phyloP scores from a whole-genome alignment of 2,888 invertebrate genomes.

The Aleiodes testaceus region DNA sequence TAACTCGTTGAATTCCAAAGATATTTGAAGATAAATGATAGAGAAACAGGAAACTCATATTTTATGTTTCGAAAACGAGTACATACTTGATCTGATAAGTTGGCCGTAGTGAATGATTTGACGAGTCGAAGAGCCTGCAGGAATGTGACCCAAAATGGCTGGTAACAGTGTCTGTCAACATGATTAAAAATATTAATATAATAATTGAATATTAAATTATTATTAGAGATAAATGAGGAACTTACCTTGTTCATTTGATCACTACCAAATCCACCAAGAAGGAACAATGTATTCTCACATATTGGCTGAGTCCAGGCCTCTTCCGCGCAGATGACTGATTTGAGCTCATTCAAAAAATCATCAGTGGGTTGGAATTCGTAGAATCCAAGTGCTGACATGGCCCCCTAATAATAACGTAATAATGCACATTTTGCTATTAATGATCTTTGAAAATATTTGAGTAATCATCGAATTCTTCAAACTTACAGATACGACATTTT shows the following conservation, averaged over 20 bases:
- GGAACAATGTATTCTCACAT: conserved; percentile 80
- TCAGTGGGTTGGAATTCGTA: conserved; percentile 79
- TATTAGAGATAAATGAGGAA: background rate
- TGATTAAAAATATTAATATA: background rate
- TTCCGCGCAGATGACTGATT: conserved; percentile 75
- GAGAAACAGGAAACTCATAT: background rate
- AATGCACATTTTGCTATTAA: background rate
- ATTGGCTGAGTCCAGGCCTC: conserved; percentile 76
- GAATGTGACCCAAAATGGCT: conserved; percentile 80
- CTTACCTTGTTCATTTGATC: conserved; percentile 75
- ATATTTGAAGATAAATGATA: background rate
- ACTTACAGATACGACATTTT: conserved; percentile 59
- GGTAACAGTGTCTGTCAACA: conserved; percentile 79
- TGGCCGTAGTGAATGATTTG: conserved; percentile 85
- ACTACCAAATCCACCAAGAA: conserved; percentile 78
- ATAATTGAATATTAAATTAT: conserved; percentile 20
- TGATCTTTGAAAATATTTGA: background rate
- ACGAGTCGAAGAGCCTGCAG: conserved; percentile 81
- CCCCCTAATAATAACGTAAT: conserved; percentile 43
- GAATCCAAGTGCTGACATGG: conserved; percentile 55
- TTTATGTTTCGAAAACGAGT: background rate
- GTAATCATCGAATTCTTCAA: background rate
- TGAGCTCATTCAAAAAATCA: conserved; percentile 66
- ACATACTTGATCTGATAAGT: conserved; percentile 73
- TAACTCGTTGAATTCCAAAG: background rate